Base-by-base conservation (phyloP, 1,140 invertebrate species). In the Drosophila oshimai region DNA sequence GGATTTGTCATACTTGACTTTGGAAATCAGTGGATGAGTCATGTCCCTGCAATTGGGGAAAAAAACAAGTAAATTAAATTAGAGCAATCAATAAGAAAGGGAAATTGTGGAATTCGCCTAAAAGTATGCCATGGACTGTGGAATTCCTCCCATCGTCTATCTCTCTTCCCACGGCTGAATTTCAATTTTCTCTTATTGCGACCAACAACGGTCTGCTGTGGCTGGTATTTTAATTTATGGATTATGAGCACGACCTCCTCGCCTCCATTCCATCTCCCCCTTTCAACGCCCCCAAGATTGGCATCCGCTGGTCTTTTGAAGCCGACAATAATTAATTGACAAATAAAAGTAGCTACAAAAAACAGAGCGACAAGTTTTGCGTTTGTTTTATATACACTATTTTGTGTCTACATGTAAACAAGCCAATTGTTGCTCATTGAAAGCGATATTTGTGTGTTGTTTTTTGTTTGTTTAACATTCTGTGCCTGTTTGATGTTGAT, bases 141-240 rank as follows among this genome's bases (percentile, higher is more conserved):
- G 10, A 28, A 28, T 15, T 13, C 9, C 29, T 41, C 12, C 12
- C 2, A 31, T 22, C 28, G 6, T 15, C 3, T 20, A 0, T 46
- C 18, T 26, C 6, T 4, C 2, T 46, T 13, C 2, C 26, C 26
- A 36, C 74, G 54, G 31, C 18, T 57, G 22, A 15, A 34, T 39
- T 64, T 71, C 15, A 58, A 44, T 28, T 29, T 17, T 51, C 67
- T 39, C 55, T 68, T 41, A 22, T 50, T 64, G 22, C 34, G 54
- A 49, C 58, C n/a, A n/a, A n/a, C n/a, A n/a, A n/a, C 69, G 34
- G 42, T 54, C 46, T 45, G 47, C 24, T 78, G 44, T 67, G 47
- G 57, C 49, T 78, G 51, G 64, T 69, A 61, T 77, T 70, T 62
- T 44, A 86, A 86, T 86, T 79, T 75, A 67, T 75, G 75, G 49